A percentile compares a stretch with the other conserved stretches of the same genome.
phyloP scores from a whole-genome alignment of 92 coral and sea anemone species.

The Zoanthus gigantus region DNA sequence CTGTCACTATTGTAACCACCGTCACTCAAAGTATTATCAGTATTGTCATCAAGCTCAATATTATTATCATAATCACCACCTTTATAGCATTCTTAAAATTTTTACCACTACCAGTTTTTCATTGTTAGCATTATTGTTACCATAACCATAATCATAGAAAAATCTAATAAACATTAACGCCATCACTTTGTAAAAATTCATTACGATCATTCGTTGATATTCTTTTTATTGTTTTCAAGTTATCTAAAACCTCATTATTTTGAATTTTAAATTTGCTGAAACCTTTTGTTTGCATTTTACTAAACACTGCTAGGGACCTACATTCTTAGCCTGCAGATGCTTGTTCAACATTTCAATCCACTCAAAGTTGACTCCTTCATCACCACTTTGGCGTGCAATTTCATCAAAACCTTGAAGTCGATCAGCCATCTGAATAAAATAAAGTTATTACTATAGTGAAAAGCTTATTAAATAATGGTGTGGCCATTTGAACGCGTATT shows the following conservation, averaged over 20 bases:
- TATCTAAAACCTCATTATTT: too few relatives aligned
- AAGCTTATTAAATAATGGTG: too few relatives aligned
- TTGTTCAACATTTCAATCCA: conserved; percentile 45
- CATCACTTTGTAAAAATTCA: too few relatives aligned
- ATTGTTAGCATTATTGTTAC: neutral
- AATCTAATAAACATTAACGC: neutral
- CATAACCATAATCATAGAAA: neutral
- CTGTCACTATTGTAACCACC: neutral
- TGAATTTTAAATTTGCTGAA: too few relatives aligned
- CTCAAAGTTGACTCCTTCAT: conserved; percentile 31
- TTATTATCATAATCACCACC: neutral
- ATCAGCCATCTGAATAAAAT: conserved; percentile 40
- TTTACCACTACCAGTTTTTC: neutral
- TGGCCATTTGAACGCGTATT: too few relatives aligned
- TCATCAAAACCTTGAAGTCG: conserved; percentile 42
- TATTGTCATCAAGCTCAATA: neutral
- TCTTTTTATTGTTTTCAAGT: too few relatives aligned
- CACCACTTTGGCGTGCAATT: conserved; percentile 43
- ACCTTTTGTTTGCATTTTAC: too few relatives aligned
- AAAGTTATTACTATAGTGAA: neutral
- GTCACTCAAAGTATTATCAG: neutral
- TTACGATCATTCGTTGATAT: too few relatives aligned
- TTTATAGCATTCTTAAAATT: neutral
- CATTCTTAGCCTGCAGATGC: conserved; percentile 18
- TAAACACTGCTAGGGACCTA: neutral